Conservation (phyloP, 2,113 vertebrate species). For the Ariopsis seemanni region DNA sequence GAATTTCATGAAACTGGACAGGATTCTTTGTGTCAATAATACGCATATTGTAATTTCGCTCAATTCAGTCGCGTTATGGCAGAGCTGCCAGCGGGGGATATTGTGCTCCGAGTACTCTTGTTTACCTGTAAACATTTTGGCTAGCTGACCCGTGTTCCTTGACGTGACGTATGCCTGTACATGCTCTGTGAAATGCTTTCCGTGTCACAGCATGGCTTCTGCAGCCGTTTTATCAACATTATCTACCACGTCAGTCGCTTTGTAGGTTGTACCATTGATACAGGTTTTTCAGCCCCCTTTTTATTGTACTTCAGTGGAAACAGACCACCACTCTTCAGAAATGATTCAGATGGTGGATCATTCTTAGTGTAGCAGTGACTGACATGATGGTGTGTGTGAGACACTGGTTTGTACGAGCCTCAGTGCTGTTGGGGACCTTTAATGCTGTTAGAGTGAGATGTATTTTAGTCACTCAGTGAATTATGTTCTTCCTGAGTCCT, state of each 20-base stretch:
- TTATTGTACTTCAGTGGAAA: not conserved
- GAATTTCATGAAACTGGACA: too few relatives aligned
- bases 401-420: not conserved
- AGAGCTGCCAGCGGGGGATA: too few relatives aligned
- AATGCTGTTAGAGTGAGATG: not conserved
- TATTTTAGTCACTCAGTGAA: not conserved
- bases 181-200: not conserved
- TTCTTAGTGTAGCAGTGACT: not conserved
- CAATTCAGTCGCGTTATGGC: too few relatives aligned
- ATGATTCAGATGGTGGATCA: not conserved
- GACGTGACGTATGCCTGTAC: not conserved
- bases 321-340: not conserved
- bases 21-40: too few relatives aligned
- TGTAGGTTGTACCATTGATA: not conserved
- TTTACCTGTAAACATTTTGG: not conserved
- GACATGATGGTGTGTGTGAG: not conserved
- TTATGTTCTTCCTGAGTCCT: not conserved
- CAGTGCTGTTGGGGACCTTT: not conserved
- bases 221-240: not conserved
- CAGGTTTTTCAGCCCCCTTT: not conserved
- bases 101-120: too few relatives aligned
- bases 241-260: not conserved
- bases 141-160: not conserved
- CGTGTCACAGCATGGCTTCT: not conserved
- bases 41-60: too few relatives aligned